These are phyloP conservation scores for Cochlearius cochlearius DNA, from an alignment of 2,113 vertebrate species.

Conservation along the genomic window DNA sequence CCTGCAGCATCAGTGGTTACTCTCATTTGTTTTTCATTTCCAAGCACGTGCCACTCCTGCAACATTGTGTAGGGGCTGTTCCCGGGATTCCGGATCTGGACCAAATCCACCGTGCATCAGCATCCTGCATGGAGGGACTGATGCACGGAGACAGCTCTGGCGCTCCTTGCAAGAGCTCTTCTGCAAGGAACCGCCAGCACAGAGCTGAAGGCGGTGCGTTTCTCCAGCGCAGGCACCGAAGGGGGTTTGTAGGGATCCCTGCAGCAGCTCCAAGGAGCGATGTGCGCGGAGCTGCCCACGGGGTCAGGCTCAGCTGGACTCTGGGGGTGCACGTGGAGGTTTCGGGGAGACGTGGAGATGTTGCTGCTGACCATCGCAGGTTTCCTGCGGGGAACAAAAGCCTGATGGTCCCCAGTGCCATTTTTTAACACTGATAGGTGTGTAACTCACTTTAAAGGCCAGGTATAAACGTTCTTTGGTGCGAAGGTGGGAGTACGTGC, in stretches of 20 bases:
- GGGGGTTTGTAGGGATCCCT: background rate
- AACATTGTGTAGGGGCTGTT: rapidly evolving
- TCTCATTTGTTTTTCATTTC: background rate
- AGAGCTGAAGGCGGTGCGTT: background rate
- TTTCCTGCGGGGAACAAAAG: background rate
- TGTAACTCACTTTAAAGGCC: background rate
- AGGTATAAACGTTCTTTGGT: background rate
- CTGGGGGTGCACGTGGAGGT: background rate
- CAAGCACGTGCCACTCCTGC: no score
- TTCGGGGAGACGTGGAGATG: background rate
- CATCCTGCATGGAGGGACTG: background rate
- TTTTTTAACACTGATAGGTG: background rate
- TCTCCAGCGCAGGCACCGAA: background rate
- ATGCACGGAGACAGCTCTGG: rapidly evolving
- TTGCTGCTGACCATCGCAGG: background rate
- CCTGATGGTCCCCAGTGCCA: background rate
- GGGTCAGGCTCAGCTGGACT: background rate
- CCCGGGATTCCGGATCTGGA: background rate
- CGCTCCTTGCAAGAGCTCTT: background rate
- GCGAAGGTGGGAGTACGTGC: background rate
- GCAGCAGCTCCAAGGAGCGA: rapidly evolving
- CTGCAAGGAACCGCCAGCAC: rapidly evolving
- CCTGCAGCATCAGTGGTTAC: background rate
- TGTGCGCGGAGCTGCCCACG: rapidly evolving
- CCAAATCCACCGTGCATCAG: rapidly evolving